phyloP scores from a whole-genome alignment of 2,888 invertebrate species.

The Campoplex capitator region DNA sequence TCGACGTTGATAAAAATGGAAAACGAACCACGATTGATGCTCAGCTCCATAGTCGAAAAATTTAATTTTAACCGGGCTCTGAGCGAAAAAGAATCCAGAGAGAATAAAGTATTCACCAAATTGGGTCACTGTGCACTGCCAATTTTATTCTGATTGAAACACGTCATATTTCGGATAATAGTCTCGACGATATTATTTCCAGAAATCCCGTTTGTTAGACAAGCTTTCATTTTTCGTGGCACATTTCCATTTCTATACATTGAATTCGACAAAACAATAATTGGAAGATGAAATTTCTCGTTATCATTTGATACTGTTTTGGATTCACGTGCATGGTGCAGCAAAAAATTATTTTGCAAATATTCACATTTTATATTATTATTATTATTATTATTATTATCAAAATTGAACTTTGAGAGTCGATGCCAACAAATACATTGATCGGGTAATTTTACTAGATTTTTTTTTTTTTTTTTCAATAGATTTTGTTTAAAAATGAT shows the following conservation, averaged over 20 bases:
- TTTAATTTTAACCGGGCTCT: slow-evolving; percentile 28
- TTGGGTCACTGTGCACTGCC: slow-evolving; percentile 7
- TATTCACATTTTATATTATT: neutral
- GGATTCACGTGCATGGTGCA: neutral
- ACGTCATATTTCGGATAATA: neutral
- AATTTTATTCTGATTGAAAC: slow-evolving; percentile 7
- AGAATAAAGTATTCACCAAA: slow-evolving; percentile 2
- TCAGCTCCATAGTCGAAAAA: slow-evolving; percentile 28
- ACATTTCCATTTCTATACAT: neutral
- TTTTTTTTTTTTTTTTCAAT: too few species aligned
- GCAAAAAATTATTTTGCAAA: neutral
- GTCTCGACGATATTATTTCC: neutral
- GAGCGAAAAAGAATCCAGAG: slow-evolving; percentile 4
- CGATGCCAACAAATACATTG: too few species aligned
- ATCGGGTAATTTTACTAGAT: too few species aligned
- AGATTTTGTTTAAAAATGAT: too few species aligned
- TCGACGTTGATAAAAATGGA: slow-evolving; percentile 45
- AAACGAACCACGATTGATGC: slow-evolving; percentile 7
- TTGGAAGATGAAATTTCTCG: neutral
- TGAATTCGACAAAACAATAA: neutral
- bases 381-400: neutral
- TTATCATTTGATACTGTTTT: neutral
- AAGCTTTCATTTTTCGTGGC: neutral
- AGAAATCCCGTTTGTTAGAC: neutral
- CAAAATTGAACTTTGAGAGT: too few species aligned